Conservation (phyloP, 2,888 invertebrate species). For the Pardosa pseudoannulata region DNA sequence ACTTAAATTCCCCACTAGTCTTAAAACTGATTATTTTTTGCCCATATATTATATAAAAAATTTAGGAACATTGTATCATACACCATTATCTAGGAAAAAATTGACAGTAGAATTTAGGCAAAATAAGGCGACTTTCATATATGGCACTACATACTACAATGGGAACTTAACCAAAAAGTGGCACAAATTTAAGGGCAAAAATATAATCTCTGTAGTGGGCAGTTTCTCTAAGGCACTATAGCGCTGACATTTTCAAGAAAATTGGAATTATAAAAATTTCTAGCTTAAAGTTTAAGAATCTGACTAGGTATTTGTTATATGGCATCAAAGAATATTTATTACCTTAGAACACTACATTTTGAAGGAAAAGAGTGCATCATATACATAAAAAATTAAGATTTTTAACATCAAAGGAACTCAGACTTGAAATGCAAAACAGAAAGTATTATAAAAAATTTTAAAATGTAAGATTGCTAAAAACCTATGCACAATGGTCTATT, state of each 20-base stretch:
- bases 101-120: not conserved
- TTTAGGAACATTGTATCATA: not conserved
- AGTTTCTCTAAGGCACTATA: not conserved
- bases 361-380: not conserved
- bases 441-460: no score
- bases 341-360: not conserved
- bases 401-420: slow-evolving; percentile 29
- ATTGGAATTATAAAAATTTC: not conserved
- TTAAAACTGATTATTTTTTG: not conserved
- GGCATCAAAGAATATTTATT: slow-evolving; percentile 20
- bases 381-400: not conserved
- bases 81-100: not conserved
- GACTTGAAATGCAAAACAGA: not conserved
- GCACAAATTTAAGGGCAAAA: slow-evolving; percentile 22
- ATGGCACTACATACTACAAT: slow-evolving; percentile 30
- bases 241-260: not conserved
- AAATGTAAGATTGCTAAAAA: no score
- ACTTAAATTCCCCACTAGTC: not conserved
- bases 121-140: not conserved
- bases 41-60: not conserved
- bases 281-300: no score
- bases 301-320: slow-evolving; percentile 45
- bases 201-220: not conserved
- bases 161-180: slow-evolving; percentile 26
- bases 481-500: no score